A percentile compares a stretch with the other conserved stretches of the same genome.
phyloP scores from a whole-genome alignment of 2,888 invertebrate genomes.

The Pollenia amentaria region DNA sequence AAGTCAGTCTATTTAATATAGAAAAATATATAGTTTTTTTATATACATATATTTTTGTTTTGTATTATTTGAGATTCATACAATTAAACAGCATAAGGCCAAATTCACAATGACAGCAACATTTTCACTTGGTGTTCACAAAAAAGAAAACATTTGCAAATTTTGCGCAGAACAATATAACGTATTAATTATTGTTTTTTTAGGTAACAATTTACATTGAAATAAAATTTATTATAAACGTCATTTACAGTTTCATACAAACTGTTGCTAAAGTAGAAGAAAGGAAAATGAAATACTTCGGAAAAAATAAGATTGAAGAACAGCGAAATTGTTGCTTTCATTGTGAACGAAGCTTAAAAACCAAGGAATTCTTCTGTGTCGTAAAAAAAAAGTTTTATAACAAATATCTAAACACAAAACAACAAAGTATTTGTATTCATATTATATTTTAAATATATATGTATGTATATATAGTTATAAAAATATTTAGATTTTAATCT shows the following conservation, averaged over 20 bases:
- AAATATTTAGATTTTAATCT: constrained; percentile 44
- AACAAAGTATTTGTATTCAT: constrained; percentile 32
- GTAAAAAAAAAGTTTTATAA: constrained; percentile 22
- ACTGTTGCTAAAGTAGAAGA: too few species aligned
- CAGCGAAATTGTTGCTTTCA: too few species aligned
- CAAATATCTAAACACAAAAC: constrained; percentile 33
- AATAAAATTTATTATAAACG: too few species aligned
- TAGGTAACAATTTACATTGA: too few species aligned
- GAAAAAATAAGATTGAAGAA: too few species aligned
- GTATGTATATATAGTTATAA: constrained; percentile 52
- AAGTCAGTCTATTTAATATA: constrained; percentile 72
- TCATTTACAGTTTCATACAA: too few species aligned
- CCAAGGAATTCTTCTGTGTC: constrained; percentile 60
- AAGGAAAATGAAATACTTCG: too few species aligned
- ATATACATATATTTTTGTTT: constrained; percentile 23
- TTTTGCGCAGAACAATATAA: too few species aligned
- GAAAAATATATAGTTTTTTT: constrained; percentile 52
- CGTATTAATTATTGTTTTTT: too few species aligned
- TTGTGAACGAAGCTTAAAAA: background rate
- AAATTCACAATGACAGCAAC: too few species aligned
- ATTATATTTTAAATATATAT: constrained; percentile 25
- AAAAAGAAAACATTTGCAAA: too few species aligned
- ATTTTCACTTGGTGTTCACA: too few species aligned
- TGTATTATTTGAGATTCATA: constrained; percentile 68
- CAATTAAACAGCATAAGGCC: constrained; percentile 26